Conservation (phyloP, 2,113 vertebrate species). For the Gymnogyps californianus region DNA sequence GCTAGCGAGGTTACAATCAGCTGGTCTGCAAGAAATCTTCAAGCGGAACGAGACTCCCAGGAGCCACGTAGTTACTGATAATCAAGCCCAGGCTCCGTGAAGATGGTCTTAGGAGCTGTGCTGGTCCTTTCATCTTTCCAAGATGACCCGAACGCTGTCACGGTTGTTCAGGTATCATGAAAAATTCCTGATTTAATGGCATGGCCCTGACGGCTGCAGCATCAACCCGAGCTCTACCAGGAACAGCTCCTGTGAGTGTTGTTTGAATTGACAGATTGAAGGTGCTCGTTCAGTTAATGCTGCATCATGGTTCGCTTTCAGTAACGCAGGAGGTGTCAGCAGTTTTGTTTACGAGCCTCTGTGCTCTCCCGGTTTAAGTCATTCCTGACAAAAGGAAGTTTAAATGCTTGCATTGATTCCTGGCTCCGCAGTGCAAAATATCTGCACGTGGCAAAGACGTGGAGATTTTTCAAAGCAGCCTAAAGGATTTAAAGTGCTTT, state of each 20-base stretch:
- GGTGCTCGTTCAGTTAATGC: background rate
- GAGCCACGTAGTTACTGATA: background rate
- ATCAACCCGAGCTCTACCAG: background rate
- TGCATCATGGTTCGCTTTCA: background rate
- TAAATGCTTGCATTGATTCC: constrained; percentile 46
- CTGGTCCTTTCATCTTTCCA: background rate
- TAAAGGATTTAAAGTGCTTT: constrained; percentile 52
- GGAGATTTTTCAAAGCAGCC: constrained; percentile 50
- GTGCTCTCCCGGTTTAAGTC: background rate
- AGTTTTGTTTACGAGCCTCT: constrained; percentile 29
- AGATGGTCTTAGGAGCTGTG: background rate
- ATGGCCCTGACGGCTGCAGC: rapidly evolving
- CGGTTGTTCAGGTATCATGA: background rate
- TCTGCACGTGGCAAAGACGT: background rate
- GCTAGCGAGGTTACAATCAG: background rate
- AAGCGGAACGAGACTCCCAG: background rate
- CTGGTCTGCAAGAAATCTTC: background rate
- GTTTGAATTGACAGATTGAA: background rate
- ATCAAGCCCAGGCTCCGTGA: background rate
- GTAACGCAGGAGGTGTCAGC: background rate
- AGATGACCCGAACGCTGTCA: background rate
- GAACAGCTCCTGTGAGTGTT: background rate
- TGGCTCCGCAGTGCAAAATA: background rate
- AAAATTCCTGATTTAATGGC: background rate
- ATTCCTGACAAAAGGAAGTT: constrained; percentile 44